phyloP scores from a whole-genome alignment of 2,113 vertebrate genomes.

The Probosciger aterrimus region DNA sequence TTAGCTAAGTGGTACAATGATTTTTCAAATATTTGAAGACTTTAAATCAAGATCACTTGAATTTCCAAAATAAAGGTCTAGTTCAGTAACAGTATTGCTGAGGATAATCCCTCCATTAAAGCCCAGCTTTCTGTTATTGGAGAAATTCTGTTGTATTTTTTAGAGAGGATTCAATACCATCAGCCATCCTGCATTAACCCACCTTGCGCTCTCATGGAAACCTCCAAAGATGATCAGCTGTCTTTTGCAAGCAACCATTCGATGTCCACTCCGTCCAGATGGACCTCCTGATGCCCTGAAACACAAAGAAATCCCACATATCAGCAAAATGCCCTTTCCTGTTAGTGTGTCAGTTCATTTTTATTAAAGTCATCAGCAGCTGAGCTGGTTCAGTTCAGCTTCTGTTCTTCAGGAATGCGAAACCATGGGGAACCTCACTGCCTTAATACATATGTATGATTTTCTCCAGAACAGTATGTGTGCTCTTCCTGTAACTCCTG shows the following conservation, averaged over 20 bases:
- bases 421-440: rapidly evolving
- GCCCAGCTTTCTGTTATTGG: background rate
- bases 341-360: rapidly evolving
- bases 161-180: background rate
- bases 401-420: background rate
- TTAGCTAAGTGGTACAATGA: background rate
- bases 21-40: background rate
- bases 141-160: background rate
- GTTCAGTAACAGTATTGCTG: background rate
- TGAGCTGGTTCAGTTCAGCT: background rate
- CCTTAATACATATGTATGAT: background rate
- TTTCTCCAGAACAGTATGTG: background rate
- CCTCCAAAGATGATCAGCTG: conserved; percentile 93
- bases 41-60: background rate
- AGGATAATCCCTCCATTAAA: background rate
- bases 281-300: conserved; percentile 87
- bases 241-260: conserved; percentile 89
- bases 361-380: background rate
- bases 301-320: background rate
- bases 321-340: background rate
- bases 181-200: background rate
- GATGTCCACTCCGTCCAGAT: conserved; percentile 91
- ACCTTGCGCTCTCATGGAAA: conserved; percentile 94
- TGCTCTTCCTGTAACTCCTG: background rate
- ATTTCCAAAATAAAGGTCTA: background rate